Conservation (phyloP, 92 coral and sea anemone species). For the Actinostola sp. region DNA sequence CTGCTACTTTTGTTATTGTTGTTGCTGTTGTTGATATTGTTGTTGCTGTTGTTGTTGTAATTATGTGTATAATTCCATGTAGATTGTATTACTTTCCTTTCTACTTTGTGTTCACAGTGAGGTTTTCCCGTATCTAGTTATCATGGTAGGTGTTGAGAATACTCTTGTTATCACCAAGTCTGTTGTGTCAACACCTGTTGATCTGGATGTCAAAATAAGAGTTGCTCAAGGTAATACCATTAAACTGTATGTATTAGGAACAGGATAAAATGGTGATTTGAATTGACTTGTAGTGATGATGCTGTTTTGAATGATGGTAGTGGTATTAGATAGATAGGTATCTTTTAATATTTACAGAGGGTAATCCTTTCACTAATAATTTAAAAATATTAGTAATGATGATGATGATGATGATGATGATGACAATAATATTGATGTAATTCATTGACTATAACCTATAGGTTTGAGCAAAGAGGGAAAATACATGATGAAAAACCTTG, state of each 20-base stretch:
- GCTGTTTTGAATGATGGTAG: not conserved
- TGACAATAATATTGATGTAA: not conserved
- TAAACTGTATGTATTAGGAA: not conserved
- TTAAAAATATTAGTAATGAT: too few relatives aligned
- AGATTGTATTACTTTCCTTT: too few relatives aligned
- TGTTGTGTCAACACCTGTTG: constrained; percentile 93
- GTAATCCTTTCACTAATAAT: too few relatives aligned
- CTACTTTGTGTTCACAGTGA: constrained; percentile 68
- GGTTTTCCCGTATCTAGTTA: constrained; percentile 93
- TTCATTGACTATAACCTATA: constrained; percentile 1
- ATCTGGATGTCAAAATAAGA: constrained; percentile 85
- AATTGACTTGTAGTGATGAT: not conserved
- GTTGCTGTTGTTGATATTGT: too few relatives aligned
- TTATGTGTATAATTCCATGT: not conserved
- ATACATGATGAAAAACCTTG: constrained; percentile 78
- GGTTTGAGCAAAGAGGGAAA: constrained; percentile 97
- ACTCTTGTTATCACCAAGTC: constrained; percentile 93
- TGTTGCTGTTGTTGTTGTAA: not conserved
- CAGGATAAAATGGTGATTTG: not conserved
- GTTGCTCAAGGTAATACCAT: constrained; percentile 88
- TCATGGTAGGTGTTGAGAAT: constrained; percentile 95
- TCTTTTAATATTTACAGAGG: too few relatives aligned
- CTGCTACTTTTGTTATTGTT: too few relatives aligned
- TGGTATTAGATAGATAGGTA: not conserved
- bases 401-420: not conserved